Evolutionary conservation across 2,797 vertebrate species (phyloP).

Genomic region (Pteronotus mesoamericanus): DNA sequence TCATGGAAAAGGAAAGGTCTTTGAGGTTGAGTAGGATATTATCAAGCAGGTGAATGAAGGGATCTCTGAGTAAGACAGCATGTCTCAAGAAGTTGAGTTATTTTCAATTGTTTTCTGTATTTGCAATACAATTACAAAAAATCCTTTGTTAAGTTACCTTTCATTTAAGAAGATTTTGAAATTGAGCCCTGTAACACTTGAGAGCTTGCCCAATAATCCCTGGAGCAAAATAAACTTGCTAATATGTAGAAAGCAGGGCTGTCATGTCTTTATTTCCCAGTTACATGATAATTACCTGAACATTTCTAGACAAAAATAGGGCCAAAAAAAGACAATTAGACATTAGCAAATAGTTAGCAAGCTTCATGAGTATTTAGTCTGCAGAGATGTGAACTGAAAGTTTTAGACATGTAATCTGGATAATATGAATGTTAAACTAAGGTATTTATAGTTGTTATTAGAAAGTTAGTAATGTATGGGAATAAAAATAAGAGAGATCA

Average conservation of each 20-base stretch:
- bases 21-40: neutral
- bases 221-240: neutral
- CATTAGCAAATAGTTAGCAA: neutral
- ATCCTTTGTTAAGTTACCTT: neutral
- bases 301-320: neutral
- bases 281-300: neutral
- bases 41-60: neutral
- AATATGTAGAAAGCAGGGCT: neutral
- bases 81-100: neutral
- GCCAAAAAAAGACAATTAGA: neutral
- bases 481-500: neutral
- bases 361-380: neutral
- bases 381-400: neutral
- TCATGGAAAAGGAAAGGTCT: neutral
- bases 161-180: slow-evolving; percentile 13
- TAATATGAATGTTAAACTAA: neutral
- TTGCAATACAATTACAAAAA: neutral
- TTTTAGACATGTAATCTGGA: neutral
- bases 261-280: neutral
- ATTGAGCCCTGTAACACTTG: neutral
- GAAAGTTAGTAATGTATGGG: neutral
- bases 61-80: neutral
- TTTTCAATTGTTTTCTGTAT: neutral
- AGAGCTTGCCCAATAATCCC: neutral
- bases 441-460: neutral